Evolutionary conservation across 2,113 vertebrate genomes (phyloP), one percentile per base, ranked within the genome.

Genomic region (Urocitellus parryii): DNA sequence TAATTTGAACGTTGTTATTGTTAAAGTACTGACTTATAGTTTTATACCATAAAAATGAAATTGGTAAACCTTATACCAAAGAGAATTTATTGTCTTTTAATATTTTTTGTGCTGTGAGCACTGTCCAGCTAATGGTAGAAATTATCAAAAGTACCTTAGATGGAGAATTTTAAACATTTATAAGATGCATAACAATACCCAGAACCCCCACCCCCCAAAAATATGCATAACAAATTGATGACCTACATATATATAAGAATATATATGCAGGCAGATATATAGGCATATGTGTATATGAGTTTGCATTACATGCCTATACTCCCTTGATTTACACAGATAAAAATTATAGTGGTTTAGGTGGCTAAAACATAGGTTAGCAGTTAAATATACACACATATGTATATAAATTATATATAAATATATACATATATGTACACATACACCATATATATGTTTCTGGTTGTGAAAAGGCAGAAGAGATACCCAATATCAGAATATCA

Each of bases 41-140:
- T 91, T 96, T 73, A 74, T 90, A 27, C 20, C 56, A 65, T 89
- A 95, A 96, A 86, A 97, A 73, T 70, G 14, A 96, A 81, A 53
- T 87, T 77, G 61, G 70, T 94, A 88, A 90, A 70, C 11, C 42
- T 94, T 88, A 63, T 0, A 24, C 10, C 51, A 84, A 87, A 89
- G 24, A 56, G 92, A 89, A 22, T 88, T 76, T 78, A 65, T 78
- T 88, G 20, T 45, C 18, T 42, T 96, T 89, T 77, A 94, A 8
- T 81, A 42, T 39, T 68, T 48, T 81, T 61, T 84, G 56, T 80
- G 34, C 65, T 84, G 18, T 58, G 53, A 96, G 84, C 42, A 70
- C 6, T 83, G 0, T 27, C 9, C 24, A 87, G 67, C 9, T 83
- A 70, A 63, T 48, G 77, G 32, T 32, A 90, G 76, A 94, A 94